These are phyloP conservation scores for Muscidifurax raptorellus DNA, from an alignment of 1,140 invertebrate genomes.

Conservation along the genomic window DNA sequence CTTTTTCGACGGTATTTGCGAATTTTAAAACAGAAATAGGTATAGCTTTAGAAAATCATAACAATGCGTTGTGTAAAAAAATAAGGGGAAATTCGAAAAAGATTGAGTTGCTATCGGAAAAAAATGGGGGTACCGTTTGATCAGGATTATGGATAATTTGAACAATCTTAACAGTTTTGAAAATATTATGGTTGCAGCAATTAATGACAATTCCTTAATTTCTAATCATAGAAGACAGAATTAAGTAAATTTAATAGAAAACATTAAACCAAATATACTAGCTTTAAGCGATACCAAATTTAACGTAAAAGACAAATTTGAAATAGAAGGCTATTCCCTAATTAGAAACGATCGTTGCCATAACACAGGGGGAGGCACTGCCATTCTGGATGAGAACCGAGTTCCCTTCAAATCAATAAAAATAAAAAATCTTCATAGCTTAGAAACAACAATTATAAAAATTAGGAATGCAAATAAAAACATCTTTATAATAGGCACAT, in stretches of 20 bases:
- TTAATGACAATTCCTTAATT: too few species aligned
- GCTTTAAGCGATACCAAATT: conserved; percentile 55
- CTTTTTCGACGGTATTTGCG: too few species aligned
- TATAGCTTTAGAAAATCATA: too few species aligned
- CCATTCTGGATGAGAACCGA: conserved; percentile 52
- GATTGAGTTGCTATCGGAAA: too few species aligned
- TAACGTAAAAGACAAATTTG: conserved; percentile 32
- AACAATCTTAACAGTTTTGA: too few species aligned
- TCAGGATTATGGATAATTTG: too few species aligned
- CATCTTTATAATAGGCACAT: conserved; percentile 44
- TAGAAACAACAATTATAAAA: conserved; percentile 49
- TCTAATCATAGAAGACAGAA: conserved; percentile 32
- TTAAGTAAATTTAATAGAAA: conserved; percentile 33
- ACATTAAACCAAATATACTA: conserved; percentile 47
- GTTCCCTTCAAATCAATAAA: background rate
- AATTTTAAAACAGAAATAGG: too few species aligned
- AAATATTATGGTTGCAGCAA: too few species aligned
- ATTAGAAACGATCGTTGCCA: conserved; percentile 53
- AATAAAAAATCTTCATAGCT: background rate
- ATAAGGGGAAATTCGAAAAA: too few species aligned
- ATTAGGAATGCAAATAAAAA: conserved; percentile 31
- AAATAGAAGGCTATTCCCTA: conserved; percentile 45
- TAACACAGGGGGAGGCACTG: conserved; percentile 52
- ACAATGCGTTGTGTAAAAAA: too few species aligned
- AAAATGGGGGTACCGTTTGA: too few species aligned